phyloP scores from a whole-genome alignment of 2,797 vertebrate genomes.

The Diceros bicornis region DNA sequence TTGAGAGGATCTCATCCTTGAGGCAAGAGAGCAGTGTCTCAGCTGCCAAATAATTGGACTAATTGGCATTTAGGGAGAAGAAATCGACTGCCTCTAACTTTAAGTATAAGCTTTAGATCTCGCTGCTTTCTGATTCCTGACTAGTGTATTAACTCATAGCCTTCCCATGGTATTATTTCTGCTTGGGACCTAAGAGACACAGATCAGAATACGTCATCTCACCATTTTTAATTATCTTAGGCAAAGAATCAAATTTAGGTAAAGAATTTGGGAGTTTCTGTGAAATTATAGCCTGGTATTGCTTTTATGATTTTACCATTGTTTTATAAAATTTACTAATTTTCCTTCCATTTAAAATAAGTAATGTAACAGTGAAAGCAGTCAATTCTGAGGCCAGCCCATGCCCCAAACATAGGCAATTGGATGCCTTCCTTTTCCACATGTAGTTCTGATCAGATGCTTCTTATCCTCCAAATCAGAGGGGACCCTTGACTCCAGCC shows the following conservation, averaged over 20 bases:
- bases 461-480: background rate
- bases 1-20: background rate
- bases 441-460: background rate
- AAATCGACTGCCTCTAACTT: background rate
- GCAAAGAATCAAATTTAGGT: background rate
- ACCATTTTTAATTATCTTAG: conserved; percentile 25
- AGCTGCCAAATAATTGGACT: background rate
- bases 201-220: background rate
- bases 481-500: background rate
- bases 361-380: background rate
- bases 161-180: background rate
- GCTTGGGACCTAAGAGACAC: background rate
- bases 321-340: background rate
- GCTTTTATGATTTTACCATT: background rate
- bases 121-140: conserved; percentile 59
- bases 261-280: background rate
- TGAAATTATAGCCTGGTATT: background rate
- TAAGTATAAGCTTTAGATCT: background rate
- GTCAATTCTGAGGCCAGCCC: background rate
- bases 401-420: background rate
- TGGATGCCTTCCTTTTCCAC: background rate
- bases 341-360: background rate
- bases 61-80: conserved; percentile 10
- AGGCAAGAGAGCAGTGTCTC: background rate
- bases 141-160: background rate